phyloP scores from a whole-genome alignment of 2,888 invertebrate species.

The Caenorhabditis imperialis region DNA sequence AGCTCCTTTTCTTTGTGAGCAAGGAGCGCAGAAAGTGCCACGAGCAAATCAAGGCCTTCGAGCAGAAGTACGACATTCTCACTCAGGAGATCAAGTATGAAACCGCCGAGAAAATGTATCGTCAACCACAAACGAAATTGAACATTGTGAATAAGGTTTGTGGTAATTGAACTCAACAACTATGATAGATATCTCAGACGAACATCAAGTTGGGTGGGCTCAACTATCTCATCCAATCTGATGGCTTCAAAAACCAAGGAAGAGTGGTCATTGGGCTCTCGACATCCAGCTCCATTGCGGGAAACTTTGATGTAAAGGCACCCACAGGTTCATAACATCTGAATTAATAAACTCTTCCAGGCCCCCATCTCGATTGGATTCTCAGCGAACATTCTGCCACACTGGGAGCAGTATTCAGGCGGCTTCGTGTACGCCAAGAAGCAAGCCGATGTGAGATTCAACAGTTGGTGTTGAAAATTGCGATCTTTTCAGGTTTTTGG shows the following conservation, averaged over 20 bases:
- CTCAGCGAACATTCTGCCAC: constrained; percentile 3
- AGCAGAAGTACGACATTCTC: constrained; percentile 34
- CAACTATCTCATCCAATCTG: constrained; percentile 5
- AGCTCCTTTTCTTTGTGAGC: constrained; percentile 26
- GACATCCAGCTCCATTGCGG: neutral
- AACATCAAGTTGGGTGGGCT: constrained; percentile 48
- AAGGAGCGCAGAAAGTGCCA: neutral
- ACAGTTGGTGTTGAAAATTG: constrained; percentile 20
- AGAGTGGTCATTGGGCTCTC: constrained; percentile 29
- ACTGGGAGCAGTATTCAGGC: neutral
- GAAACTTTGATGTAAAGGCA: neutral
- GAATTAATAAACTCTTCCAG: constrained; percentile 8
- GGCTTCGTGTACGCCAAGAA: constrained; percentile 5
- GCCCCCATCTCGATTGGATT: constrained; percentile 8
- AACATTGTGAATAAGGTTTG: constrained; percentile 39
- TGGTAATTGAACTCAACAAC: neutral
- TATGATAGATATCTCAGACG: constrained; percentile 23
- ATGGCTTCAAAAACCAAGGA: neutral
- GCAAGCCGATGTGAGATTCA: constrained; percentile 1
- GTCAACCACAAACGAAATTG: constrained; percentile 10
- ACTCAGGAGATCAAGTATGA: constrained; percentile 28
- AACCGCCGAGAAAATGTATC: neutral
- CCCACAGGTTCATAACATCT: neutral
- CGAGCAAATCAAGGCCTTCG: constrained; percentile 22
- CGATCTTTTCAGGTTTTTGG: constrained; percentile 6